These are phyloP conservation scores for Octodon degus DNA, from an alignment of 2,113 vertebrate species.

Conservation along the genomic window DNA sequence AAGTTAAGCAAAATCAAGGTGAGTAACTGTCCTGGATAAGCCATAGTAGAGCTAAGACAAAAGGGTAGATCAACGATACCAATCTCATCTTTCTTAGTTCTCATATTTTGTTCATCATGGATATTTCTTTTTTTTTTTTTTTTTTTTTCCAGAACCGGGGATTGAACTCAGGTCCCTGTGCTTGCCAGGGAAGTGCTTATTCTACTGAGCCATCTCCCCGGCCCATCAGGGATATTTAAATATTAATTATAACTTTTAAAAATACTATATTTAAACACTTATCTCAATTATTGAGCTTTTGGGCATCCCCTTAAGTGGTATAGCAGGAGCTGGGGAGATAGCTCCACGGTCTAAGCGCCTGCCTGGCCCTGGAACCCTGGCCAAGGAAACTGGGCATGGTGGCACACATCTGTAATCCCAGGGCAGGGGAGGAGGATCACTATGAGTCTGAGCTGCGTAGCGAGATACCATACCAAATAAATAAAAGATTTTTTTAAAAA, in stretches of 20 bases:
- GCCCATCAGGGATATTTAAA: not conserved
- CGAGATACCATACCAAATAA: no score
- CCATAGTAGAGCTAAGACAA: not conserved
- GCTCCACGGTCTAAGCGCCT: no score
- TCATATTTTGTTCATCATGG: not conserved
- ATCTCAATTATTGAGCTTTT: constrained; percentile 12
- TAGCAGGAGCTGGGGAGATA: not conserved
- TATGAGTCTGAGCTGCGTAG: no score
- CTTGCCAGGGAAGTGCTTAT: no score
- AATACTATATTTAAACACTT: not conserved
- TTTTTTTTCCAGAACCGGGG: no score
- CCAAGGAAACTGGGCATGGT: no score
- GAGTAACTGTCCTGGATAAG: not conserved
- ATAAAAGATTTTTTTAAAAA: no score
- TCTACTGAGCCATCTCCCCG: no score
- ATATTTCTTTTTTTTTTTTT: not conserved
- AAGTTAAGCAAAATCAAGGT: constrained; percentile 1
- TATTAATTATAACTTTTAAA: constrained; percentile 23
- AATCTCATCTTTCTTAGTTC: not conserved
- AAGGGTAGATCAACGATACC: not conserved
- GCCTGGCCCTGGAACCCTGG: no score
- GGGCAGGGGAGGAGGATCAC: no score
- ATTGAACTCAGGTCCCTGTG: no score
- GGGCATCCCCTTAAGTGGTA: not conserved
- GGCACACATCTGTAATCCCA: no score